Conservation (phyloP, 2,797 vertebrate species). For the Epinephelus coioides region DNA sequence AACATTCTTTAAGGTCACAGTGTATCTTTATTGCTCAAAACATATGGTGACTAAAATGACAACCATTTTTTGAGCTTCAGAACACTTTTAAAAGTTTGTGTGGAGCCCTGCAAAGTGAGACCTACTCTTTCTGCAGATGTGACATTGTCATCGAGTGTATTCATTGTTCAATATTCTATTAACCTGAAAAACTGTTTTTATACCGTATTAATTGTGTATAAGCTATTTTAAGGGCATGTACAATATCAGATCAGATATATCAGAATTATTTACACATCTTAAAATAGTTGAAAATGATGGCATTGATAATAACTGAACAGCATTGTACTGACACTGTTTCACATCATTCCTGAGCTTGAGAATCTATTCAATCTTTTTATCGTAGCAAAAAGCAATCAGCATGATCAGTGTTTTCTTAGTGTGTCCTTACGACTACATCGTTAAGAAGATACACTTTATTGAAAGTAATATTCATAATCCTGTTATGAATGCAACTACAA, state of each 20-base stretch:
- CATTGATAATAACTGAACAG: not conserved
- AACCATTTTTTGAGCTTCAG: no score
- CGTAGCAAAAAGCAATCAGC: conserved; percentile 1
- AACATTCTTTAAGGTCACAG: no score
- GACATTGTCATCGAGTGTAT: not conserved
- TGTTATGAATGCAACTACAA: conserved; percentile 22
- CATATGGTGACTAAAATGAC: no score
- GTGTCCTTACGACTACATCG: not conserved
- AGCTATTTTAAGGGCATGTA: not conserved
- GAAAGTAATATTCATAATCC: conserved; percentile 28
- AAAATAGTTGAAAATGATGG: not conserved
- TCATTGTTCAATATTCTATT: not conserved
- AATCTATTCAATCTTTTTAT: not conserved
- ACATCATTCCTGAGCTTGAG: not conserved
- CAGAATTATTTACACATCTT: not conserved
- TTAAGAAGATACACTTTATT: not conserved
- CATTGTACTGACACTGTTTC: not conserved
- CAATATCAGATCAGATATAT: not conserved
- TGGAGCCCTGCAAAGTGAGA: not conserved
- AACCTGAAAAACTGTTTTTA: not conserved
- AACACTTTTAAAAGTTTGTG: no score
- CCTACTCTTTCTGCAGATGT: not conserved
- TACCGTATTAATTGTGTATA: not conserved
- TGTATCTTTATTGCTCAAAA: no score
- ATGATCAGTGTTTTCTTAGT: not conserved